Percentiles rank a stretch among this genome's conserved stretches.
Conservation (phyloP, 2,888 invertebrate species). For the Tetanocera ferruginea region DNA sequence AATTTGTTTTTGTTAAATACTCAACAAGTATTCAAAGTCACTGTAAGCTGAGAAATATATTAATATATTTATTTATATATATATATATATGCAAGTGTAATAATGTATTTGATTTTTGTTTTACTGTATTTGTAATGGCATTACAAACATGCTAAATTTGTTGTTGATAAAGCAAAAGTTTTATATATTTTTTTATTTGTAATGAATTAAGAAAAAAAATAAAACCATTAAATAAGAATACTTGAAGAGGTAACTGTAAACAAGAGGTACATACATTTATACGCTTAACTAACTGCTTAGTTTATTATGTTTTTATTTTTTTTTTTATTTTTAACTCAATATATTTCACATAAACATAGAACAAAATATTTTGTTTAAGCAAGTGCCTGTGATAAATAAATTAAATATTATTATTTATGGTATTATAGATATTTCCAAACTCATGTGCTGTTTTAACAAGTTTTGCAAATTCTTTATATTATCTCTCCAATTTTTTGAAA, state of each 20-base stretch:
- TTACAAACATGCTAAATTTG: neutral
- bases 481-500: conserved; percentile 15
- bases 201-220: neutral
- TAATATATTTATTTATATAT: neutral
- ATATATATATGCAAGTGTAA: neutral
- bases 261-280: neutral
- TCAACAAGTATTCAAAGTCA: neutral
- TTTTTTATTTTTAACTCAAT: neutral
- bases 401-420: too few relatives aligned
- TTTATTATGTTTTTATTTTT: neutral
- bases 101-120: conserved; percentile 5
- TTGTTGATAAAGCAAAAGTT: neutral
- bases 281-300: neutral
- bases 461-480: conserved; percentile 37
- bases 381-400: neutral
- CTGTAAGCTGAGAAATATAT: conserved; percentile 19
- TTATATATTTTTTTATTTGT: neutral
- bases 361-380: neutral
- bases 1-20: neutral
- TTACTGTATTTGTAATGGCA: neutral
- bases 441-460: conserved; percentile 24
- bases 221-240: conserved; percentile 3
- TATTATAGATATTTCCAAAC: neutral
- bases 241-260: conserved; percentile 9
- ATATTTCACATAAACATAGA: neutral